Base-by-base conservation (phyloP, 2,797 vertebrate genomes). In the Thripadectes ignobilis region DNA sequence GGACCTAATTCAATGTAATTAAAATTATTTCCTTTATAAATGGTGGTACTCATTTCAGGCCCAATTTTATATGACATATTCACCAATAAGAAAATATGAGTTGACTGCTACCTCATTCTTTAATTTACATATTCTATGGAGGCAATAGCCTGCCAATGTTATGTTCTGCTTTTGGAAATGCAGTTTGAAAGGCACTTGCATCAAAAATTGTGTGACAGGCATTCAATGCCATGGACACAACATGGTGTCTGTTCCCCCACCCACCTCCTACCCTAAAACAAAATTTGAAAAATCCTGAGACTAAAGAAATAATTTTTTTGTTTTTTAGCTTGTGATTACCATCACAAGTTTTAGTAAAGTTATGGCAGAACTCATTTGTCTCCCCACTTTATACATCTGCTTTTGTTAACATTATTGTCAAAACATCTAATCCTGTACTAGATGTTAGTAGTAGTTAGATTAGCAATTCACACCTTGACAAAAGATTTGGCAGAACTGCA, bases 381-480 rank as follows among this genome's bases (percentile, higher is more conserved):
- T 84, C 38, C 16, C 8, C 4, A 2, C 46, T 86, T 81, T 71
- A 34, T 67, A 43, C 15, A 36, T 62, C 39, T 76, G 49, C 55
- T 92, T 95, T 94, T 85, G n/a, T 82, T 85, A 86, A 74, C 52
- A 8, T 74, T 46, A 15, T 62, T 89, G 85, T 82, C 55, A 93
- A 95, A 96, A 87, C 59, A 57, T 69, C 58, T 80, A 69, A 15
- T 57, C n/a, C 55, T 81, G 43, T 61, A 29, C 39, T 49, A 67
- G 46, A 61, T 15, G 23, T 43, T 61, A 30, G 26, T 36, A 78
- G 49, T 15, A 74, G 54, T 62, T 79, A 66, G 87, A 74, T 76
- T 49, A 82, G 66, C 66, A 73, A 30, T 76, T 86, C 48, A 66
- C 69, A 79, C 39, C 73, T 92, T 89, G 65, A 43, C 39, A 73